phyloP scores from a whole-genome alignment of 1,140 invertebrate species.

The Ostrea denselamellosa region DNA sequence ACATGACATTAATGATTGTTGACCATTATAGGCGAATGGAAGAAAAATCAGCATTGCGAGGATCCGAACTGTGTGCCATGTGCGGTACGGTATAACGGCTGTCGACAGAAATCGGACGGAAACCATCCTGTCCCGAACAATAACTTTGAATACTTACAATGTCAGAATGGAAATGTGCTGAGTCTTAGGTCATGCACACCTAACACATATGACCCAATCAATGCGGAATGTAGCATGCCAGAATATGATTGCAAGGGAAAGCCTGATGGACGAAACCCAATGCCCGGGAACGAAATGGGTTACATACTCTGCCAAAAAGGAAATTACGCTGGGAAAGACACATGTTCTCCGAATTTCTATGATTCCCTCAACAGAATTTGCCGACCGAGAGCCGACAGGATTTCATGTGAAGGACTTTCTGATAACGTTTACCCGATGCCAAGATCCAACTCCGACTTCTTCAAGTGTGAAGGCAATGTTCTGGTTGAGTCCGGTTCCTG shows the following conservation, averaged over 20 bases:
- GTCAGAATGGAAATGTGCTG: conserved; percentile 41
- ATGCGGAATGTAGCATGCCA: conserved; percentile 32
- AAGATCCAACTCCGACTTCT: conserved; percentile 29
- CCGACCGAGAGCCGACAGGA: background rate
- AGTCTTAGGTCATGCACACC: conserved; percentile 41
- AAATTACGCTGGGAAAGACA: conserved; percentile 1
- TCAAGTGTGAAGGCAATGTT: conserved; percentile 26
- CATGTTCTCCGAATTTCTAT: conserved; percentile 43
- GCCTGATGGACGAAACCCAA: conserved; percentile 42
- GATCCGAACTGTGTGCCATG: conserved; percentile 50
- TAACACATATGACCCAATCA: conserved; percentile 45
- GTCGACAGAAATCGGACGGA: conserved; percentile 41
- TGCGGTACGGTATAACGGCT: conserved; percentile 39
- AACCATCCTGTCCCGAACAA: conserved; percentile 41
- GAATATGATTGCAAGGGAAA: conserved; percentile 30
- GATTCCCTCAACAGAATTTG: conserved; percentile 26
- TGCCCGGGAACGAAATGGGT: conserved; percentile 15
- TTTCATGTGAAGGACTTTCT: conserved; percentile 33
- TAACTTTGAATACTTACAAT: conserved; percentile 44
- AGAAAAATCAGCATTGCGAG: conserved; percentile 49
- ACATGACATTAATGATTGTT: background rate
- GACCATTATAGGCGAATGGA: conserved; percentile 44
- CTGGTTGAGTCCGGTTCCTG: conserved; percentile 30
- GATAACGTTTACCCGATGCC: conserved; percentile 44
- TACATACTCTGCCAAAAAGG: conserved; percentile 47